Base-by-base conservation (phyloP, 2,888 invertebrate genomes). In the Rhagonycha fulva region DNA sequence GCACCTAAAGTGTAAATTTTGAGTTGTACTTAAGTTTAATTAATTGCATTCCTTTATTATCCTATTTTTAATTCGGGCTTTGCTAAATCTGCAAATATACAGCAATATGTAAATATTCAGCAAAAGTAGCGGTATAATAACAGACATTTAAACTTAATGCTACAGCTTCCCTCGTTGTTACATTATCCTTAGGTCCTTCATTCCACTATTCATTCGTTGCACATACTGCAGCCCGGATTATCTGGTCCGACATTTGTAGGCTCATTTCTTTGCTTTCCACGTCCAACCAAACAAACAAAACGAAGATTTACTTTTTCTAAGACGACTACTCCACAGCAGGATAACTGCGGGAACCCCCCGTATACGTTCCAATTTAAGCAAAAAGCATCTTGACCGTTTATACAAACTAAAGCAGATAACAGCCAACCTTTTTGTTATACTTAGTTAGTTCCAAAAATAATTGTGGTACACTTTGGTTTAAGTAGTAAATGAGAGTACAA, bases 371-470 rank as follows among this genome's bases (percentile, higher is more conserved):
- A 67, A 72, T 72, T 72, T 72, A 72, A 47, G 60, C 71, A 72
- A 72, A 72, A 72, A 72, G 71, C 67, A 72, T 67, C 66, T 72
- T 72, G 66, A 72, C 71, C 71, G 67, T 72, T 66, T 66, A 47
- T 47, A 47, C 66, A 72, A 66, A 68, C 63, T 66, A 66, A 72
- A 72, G 71, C 60, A 72, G 71, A 72, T 72, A 72, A 72, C 71
- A 66, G 47, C 32, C 60, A 72, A 72, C 71, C 67, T 72, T 72
- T 72, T 72, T 72, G 63, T 72, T 66, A 60, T 63, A 66, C 71
- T 72, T 72, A 72, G 71, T 71, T 71, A 71, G 71, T 72, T 72
- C 32, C 67, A 32, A 60, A 72, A 72, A 72, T 72, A 72, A 72
- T 72, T 72, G 71, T 72, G 71, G 66, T 72, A 66, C 66, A 72